A percentile compares a stretch with the other conserved stretches of the same genome.
These are phyloP conservation scores for Drosophila mimetica DNA, from an alignment of 2,888 invertebrate genomes.

Conservation along the genomic window DNA sequence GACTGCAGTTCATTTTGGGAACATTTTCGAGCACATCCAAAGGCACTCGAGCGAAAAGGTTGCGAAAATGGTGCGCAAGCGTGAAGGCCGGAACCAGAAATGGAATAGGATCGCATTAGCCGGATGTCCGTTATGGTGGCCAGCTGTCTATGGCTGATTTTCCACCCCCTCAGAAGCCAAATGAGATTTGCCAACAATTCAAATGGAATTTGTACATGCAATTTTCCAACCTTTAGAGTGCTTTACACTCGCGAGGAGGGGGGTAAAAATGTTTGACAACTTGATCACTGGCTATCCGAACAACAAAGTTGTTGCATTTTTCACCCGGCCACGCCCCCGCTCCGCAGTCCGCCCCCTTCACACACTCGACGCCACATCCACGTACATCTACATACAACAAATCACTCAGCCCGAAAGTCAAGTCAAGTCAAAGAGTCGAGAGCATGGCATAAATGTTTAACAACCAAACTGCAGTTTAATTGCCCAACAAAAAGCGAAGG, in stretches of 20 bases:
- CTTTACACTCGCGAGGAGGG: not conserved
- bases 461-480: conserved; percentile 74
- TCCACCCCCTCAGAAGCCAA: conserved; percentile 33
- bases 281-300: conserved; percentile 45
- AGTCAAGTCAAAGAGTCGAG: conserved; percentile 40
- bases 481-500: conserved; percentile 58
- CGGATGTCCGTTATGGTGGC: conserved; percentile 71
- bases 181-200: conserved; percentile 76
- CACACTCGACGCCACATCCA: conserved; percentile 8
- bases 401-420: conserved; percentile 68
- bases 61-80: conserved; percentile 45
- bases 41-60: conserved; percentile 64
- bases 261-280: conserved; percentile 57
- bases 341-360: conserved; percentile 20
- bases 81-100: conserved; percentile 27
- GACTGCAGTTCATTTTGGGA: conserved; percentile 51
- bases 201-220: conserved; percentile 68
- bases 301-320: conserved; percentile 50
- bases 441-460: conserved; percentile 68
- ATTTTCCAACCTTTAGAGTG: conserved; percentile 52
- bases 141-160: conserved; percentile 28
- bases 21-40: conserved; percentile 21
- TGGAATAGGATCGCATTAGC: conserved; percentile 64
- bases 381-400: conserved; percentile 43
- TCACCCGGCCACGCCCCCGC: conserved; percentile 53